A percentile compares a stretch with the other conserved stretches of the same genome.
Evolutionary conservation across 1,140 invertebrate species (phyloP).

Genomic region (Vanessa tameamea): DNA sequence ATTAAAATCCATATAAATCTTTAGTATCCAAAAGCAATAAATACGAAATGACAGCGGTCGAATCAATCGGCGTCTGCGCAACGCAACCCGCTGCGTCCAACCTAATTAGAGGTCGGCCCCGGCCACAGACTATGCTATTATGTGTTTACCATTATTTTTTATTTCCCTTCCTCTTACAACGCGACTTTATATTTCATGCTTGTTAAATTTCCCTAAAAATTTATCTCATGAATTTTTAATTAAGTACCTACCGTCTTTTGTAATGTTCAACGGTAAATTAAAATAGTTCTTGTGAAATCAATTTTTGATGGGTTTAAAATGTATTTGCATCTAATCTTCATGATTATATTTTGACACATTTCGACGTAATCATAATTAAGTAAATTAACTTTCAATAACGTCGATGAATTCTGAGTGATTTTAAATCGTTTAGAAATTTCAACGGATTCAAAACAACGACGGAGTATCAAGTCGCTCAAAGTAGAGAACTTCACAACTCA

Average conservation of each 20-base stretch:
- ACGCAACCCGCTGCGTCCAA: slow-evolving; percentile 38
- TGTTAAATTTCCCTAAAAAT: slow-evolving; percentile 22
- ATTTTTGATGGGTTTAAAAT: background rate
- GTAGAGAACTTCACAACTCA: no score
- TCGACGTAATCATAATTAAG: background rate
- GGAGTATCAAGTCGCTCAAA: no score
- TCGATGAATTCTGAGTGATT: background rate
- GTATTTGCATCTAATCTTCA: background rate
- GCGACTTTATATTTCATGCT: slow-evolving; percentile 24
- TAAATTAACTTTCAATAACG: background rate
- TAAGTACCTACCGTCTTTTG: background rate
- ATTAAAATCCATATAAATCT: slow-evolving; percentile 40
- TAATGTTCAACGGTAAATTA: background rate
- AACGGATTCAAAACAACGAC: no score
- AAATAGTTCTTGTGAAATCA: background rate
- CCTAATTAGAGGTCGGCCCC: slow-evolving; percentile 58
- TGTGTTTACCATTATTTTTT: slow-evolving; percentile 37
- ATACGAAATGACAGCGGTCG: slow-evolving; percentile 66
- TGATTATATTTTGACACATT: background rate
- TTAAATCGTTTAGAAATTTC: no score
- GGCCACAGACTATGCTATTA: slow-evolving; percentile 48
- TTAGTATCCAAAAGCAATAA: slow-evolving; percentile 52
- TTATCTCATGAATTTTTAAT: slow-evolving; percentile 23
- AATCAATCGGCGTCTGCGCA: slow-evolving; percentile 60
- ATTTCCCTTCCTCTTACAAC: slow-evolving; percentile 5